phyloP scores from a whole-genome alignment of 1,140 invertebrate genomes.

The Ostrea edulis region DNA sequence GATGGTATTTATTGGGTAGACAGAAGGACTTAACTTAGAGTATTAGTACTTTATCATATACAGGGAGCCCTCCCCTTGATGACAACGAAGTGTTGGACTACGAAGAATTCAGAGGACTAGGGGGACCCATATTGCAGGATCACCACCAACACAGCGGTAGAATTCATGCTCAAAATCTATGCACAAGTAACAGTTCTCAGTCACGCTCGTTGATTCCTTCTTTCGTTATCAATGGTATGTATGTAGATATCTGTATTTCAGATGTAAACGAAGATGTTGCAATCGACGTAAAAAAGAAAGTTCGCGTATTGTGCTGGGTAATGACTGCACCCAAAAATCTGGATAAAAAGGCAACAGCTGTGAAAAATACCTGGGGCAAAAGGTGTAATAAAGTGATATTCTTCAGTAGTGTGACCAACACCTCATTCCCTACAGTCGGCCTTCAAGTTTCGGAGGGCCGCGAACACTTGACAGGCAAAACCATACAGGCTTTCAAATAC shows the following conservation, averaged over 20 bases:
- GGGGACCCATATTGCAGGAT: not conserved
- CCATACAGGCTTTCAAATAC: slow-evolving; percentile 92
- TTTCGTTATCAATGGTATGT: too few relatives aligned
- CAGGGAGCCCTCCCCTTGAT: not conserved
- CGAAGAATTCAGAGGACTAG: slow-evolving; percentile 14
- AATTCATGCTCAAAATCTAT: not conserved
- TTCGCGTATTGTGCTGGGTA: slow-evolving; percentile 94
- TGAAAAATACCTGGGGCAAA: slow-evolving; percentile 96
- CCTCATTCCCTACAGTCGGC: slow-evolving; percentile 64
- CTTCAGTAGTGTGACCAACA: slow-evolving; percentile 61
- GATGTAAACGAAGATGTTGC: slow-evolving; percentile 83
- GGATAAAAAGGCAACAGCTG: slow-evolving; percentile 91
- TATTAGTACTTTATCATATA: too few relatives aligned
- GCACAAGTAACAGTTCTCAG: too few relatives aligned
- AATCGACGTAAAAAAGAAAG: slow-evolving; percentile 83
- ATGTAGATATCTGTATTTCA: slow-evolving; percentile 59
- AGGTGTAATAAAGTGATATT: slow-evolving; percentile 86
- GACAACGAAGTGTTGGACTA: not conserved
- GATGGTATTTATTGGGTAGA: too few relatives aligned
- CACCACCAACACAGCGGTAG: not conserved
- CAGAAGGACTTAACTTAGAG: too few relatives aligned
- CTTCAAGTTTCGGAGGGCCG: slow-evolving; percentile 89
- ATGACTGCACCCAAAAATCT: slow-evolving; percentile 96
- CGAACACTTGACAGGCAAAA: slow-evolving; percentile 95
- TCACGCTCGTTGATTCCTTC: too few relatives aligned